These are phyloP conservation scores for Lepidurus arcticus DNA, from an alignment of 1,140 invertebrate species.

Conservation along the genomic window DNA sequence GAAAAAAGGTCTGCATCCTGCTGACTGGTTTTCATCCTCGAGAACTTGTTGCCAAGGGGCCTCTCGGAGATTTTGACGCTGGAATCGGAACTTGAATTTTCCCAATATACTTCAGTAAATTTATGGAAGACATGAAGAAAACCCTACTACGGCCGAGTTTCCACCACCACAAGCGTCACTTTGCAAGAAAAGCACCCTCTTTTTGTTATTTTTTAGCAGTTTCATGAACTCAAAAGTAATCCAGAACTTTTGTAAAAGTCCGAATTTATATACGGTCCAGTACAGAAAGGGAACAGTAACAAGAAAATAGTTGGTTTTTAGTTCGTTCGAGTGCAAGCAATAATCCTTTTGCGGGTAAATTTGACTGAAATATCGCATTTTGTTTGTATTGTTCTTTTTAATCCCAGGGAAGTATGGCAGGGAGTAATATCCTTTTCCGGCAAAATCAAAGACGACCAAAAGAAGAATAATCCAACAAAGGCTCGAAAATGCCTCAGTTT, in stretches of 20 bases:
- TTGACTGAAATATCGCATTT: not conserved
- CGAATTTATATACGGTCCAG: too few relatives aligned
- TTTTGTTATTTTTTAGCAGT: too few relatives aligned
- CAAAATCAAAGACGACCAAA: not conserved
- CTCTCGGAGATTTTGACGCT: not conserved
- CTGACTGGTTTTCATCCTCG: not conserved
- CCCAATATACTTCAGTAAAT: too few relatives aligned
- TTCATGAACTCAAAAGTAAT: too few relatives aligned
- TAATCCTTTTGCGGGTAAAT: not conserved
- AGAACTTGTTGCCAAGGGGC: conserved; percentile 9
- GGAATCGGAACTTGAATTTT: not conserved
- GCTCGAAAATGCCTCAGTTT: not conserved
- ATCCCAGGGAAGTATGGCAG: not conserved
- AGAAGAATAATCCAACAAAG: not conserved
- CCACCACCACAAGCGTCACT: too few relatives aligned
- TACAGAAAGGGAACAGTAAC: not conserved
- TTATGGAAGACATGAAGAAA: too few relatives aligned
- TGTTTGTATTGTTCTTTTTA: not conserved
- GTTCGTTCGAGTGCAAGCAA: not conserved
- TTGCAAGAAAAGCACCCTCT: too few relatives aligned
- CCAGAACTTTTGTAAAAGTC: too few relatives aligned
- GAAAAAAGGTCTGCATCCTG: not conserved
- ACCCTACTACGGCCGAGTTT: too few relatives aligned
- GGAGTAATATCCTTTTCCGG: not conserved
- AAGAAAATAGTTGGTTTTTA: not conserved